A percentile compares a stretch with the other conserved stretches of the same genome.
phyloP scores from a whole-genome alignment of 2,888 invertebrate genomes.

The Lycophotia porphyrea region DNA sequence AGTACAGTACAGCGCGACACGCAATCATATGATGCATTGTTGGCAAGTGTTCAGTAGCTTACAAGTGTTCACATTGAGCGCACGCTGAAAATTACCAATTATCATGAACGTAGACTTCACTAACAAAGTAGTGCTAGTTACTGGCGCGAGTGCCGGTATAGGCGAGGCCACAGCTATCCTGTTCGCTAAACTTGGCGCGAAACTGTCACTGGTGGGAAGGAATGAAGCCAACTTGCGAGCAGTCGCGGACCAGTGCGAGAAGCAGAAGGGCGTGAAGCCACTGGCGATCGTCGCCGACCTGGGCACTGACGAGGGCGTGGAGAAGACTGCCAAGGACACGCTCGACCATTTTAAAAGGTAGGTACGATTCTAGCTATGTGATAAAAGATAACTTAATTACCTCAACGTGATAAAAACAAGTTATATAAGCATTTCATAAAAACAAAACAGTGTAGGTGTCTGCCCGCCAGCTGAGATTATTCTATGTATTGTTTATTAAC shows the following conservation, averaged over 20 bases:
- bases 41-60: conserved; percentile 19
- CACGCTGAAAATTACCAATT: conserved; percentile 15
- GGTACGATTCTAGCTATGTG: neutral
- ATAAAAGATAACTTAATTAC: neutral
- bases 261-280: conserved; percentile 62
- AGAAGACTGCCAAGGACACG: conserved; percentile 68
- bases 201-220: conserved; percentile 71
- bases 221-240: conserved; percentile 66
- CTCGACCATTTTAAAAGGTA: conserved; percentile 69
- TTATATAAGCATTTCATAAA: too few relatives aligned
- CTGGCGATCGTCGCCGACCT: conserved; percentile 72
- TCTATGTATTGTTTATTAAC: conserved; percentile 1
- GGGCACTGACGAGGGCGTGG: conserved; percentile 73
- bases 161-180: conserved; percentile 71
- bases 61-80: conserved; percentile 12
- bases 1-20: neutral
- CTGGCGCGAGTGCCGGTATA: conserved; percentile 76
- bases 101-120: conserved; percentile 63
- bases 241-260: conserved; percentile 66
- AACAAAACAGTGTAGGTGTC: neutral
- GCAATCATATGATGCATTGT: neutral
- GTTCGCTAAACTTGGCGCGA: conserved; percentile 71
- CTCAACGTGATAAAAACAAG: neutral
- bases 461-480: neutral
- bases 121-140: conserved; percentile 74